These are phyloP conservation scores for Rhamphomyia laevipes DNA, from an alignment of 2,888 invertebrate species.

Conservation along the genomic window DNA sequence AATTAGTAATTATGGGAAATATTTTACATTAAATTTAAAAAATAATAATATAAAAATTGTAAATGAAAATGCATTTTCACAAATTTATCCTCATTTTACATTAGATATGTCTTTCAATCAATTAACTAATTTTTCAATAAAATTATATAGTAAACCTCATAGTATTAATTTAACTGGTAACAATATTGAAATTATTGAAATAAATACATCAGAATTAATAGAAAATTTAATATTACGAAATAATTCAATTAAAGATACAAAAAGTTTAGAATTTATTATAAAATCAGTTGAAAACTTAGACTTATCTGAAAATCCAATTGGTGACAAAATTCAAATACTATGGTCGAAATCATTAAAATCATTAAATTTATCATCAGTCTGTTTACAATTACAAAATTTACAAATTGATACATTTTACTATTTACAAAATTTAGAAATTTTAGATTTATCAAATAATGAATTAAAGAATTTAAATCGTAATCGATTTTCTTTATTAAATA, in stretches of 20 bases:
- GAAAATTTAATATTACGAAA: no score
- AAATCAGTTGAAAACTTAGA: no score
- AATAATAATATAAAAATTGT: background rate
- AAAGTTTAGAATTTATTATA: background rate
- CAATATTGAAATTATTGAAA: background rate
- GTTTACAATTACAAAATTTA: background rate
- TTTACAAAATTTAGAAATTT: background rate
- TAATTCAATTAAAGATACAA: no score
- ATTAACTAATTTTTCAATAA: background rate
- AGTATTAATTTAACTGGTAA: background rate
- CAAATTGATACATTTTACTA: background rate
- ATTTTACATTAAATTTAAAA: background rate
- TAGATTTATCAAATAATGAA: background rate
- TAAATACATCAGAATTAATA: background rate
- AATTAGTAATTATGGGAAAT: background rate
- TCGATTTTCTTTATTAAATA: background rate
- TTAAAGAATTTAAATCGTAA: background rate
- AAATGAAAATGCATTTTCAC: background rate
- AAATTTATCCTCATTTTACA: no score
- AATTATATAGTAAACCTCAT: no score
- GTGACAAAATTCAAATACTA: background rate
- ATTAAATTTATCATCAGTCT: background rate
- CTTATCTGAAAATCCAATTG: background rate
- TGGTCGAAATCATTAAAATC: background rate
- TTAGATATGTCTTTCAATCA: background rate